Evolutionary conservation across 30 jellyfish, hydroid and myxozoan species (phyloP), one percentile per base, ranked within the genome.

Genomic region (Sanderia malayensis): DNA sequence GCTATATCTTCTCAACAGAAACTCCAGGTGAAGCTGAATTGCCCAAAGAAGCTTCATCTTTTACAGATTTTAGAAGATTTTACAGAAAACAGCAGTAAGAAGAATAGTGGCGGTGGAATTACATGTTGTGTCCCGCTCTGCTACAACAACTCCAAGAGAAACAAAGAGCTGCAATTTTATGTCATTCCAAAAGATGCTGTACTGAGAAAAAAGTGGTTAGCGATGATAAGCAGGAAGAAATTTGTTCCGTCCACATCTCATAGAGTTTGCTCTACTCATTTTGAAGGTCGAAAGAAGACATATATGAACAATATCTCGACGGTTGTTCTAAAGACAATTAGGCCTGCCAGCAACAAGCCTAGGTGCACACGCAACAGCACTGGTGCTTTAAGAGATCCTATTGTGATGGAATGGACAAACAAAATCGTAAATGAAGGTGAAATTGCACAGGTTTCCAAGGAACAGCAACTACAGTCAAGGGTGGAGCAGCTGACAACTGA

Each of bases 251-350:
- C 0, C 55, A 29, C 74, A 24, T 22, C 52, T 26, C 74, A 62
- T 20, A 24, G 74, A 22, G 74, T 62, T 62, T 62, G 64, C 74
- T 62, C 74, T 29, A 63, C 74, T 10, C 74, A 1, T 62, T 62
- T 62, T 0, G 26, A 24, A 9, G 74, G 74, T 62, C 10, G 52
- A 37, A 37, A 37, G 52, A 37, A 37, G 52, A 37, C 52, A n/a
- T 37, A 37, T 37, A 37, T 62, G 74, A 62, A 0, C 52, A 37
- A 37, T 4, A 0, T 62, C 23, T 63, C 74, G 58, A 62, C 74
- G 55, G 32, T 62, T 23, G 64, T 1, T 20, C 74, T 63, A 24
- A 62, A 62, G 55, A 24, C 74, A 23, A 0, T 29, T n/a, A 62
- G 55, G 55, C 74, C 74, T 9, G 24, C 74, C 9, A 31, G 25